phyloP scores from a whole-genome alignment of 1,140 invertebrate species.

The Lysiphlebus fabarum region DNA sequence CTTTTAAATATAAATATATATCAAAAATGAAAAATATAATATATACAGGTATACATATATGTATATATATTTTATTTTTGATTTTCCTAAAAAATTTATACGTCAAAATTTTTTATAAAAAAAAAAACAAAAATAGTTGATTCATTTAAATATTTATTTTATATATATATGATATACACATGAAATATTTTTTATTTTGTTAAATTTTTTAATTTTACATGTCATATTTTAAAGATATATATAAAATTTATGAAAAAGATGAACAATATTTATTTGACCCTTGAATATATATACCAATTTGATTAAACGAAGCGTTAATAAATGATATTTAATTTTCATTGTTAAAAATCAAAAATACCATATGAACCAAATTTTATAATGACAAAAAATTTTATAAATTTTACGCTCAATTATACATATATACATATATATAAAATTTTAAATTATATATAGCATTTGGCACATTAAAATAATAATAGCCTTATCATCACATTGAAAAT shows the following conservation, averaged over 20 bases:
- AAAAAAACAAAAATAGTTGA: neutral
- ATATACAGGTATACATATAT: too few relatives aligned
- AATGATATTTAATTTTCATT: neutral
- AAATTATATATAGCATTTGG: slow-evolving; percentile 40
- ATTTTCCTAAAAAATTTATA: too few relatives aligned
- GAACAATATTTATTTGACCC: too few relatives aligned
- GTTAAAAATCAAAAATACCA: neutral
- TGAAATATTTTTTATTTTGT: too few relatives aligned
- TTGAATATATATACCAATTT: too few relatives aligned
- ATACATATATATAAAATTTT: slow-evolving; percentile 27
- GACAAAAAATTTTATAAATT: slow-evolving; percentile 45
- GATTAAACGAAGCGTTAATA: too few relatives aligned
- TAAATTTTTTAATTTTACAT: too few relatives aligned
- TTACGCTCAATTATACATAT: slow-evolving; percentile 46
- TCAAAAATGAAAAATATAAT: neutral
- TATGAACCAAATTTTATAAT: slow-evolving; percentile 30
- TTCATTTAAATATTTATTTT: neutral
- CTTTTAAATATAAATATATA: neutral
- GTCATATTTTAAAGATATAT: too few relatives aligned
- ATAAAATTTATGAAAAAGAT: too few relatives aligned
- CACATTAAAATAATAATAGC: slow-evolving; percentile 35
- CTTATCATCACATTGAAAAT: slow-evolving; percentile 23
- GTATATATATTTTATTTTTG: too few relatives aligned
- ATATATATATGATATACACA: too few relatives aligned
- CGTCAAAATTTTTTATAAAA: neutral